Evolutionary conservation across 2,113 vertebrate species (phyloP), one percentile per base, ranked within the genome.

Genomic region (Trogon surrucura): DNA sequence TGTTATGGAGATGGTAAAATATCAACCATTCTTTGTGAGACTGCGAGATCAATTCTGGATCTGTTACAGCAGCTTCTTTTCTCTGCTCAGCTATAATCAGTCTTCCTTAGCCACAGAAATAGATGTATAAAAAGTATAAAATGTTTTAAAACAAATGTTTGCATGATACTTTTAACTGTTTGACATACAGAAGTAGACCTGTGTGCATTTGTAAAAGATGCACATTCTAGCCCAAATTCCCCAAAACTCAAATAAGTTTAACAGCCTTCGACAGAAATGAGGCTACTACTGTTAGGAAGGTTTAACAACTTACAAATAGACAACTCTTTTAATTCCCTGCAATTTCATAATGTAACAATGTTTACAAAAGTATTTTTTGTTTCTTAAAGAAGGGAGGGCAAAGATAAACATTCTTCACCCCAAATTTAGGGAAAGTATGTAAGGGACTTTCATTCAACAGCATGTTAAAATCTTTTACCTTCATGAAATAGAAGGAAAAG

Each of bases 1-100:
- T 97, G 97, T 94, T 96, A 98, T 98, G 97, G 98, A 95, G 98
- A 98, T 97, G 51, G 29, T 91, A 93, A 95, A 96, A 94, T 88
- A 92, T 88, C 96, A 97, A 91, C 56, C 77, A 88, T 89, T 96
- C 95, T 97, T 93, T 92, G 89, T 93, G 89, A 97, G 81, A 70
- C 95, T 96, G 90, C 95, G 88, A 97, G 92, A 96, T 89, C 96
- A 95, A 94, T 97, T 97, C 94, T 91, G 95, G 88, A 95, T 73
- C 51, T 4, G 1, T 96, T 96, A 95, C 65, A 97, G 93, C 93
- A 95, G 95, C 54, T 80, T 95, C 93, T 97, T 96, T 97, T 97
- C 95, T 95, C 85, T 93, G 86, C 93, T 97, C 87, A 95, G 81
- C 83, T 97, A 85, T 66, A 97, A 93, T 96, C 91, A 97, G 93